These are phyloP conservation scores for Syrista parreyssii DNA, from an alignment of 2,888 invertebrate species.

Conservation along the genomic window DNA sequence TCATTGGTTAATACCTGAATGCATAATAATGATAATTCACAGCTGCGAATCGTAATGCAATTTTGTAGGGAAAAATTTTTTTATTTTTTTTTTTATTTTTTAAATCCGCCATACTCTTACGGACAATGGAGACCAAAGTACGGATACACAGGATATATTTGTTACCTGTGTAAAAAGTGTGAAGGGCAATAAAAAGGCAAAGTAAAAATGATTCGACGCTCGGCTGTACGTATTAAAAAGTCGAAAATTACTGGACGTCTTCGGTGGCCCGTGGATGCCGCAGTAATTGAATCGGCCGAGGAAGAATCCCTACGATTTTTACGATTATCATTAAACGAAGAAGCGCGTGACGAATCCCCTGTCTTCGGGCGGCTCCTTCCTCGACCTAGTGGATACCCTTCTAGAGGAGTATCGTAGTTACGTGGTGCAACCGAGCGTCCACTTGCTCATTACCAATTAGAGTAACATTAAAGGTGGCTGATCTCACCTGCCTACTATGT, in stretches of 20 bases:
- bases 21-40: not conserved
- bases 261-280: not conserved
- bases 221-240: not conserved
- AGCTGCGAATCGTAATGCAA: not conserved
- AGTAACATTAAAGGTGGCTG: not conserved
- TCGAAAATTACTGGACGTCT: not conserved
- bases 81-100: too few relatives aligned
- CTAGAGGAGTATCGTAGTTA: not conserved
- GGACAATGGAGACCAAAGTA: not conserved
- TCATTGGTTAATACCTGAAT: not conserved
- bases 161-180: not conserved
- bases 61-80: not conserved
- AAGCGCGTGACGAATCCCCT: constrained; percentile 5
- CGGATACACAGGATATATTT: not conserved
- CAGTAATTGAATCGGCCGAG: constrained; percentile 3
- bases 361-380: not conserved
- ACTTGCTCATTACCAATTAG: constrained; percentile 4
- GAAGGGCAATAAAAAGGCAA: not conserved
- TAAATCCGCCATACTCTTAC: not conserved
- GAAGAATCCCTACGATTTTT: not conserved
- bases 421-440: constrained; percentile 5
- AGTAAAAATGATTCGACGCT: not conserved
- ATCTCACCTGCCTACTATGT: not conserved
- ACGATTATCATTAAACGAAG: constrained; percentile 5
- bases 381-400: not conserved